These are phyloP conservation scores for Leptopilina drosophilae DNA, from an alignment of 2,888 invertebrate genomes.

Conservation along the genomic window DNA sequence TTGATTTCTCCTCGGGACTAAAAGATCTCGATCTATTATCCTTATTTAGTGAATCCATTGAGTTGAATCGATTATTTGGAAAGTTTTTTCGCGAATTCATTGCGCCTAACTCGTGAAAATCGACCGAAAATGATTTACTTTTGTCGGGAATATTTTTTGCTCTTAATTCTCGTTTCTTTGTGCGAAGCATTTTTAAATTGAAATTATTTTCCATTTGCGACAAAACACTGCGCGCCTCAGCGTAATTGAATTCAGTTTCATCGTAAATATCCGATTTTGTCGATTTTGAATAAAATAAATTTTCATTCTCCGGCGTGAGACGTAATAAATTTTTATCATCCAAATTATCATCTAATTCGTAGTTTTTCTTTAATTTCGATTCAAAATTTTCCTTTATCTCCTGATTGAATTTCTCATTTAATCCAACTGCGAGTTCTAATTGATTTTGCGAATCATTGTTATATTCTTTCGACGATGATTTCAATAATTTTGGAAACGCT, in stretches of 20 bases:
- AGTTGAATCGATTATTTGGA: neutral
- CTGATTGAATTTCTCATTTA: neutral
- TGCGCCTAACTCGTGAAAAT: neutral
- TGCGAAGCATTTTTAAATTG: conserved; percentile 3
- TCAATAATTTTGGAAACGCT: neutral
- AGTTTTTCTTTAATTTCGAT: neutral
- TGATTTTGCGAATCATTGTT: conserved; percentile 3
- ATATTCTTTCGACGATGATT: conserved; percentile 1
- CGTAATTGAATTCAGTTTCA: neutral
- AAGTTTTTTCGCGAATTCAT: neutral
- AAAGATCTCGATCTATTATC: neutral
- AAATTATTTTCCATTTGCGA: neutral
- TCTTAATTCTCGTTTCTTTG: conserved; percentile 12
- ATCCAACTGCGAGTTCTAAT: neutral
- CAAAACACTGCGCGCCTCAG: neutral
- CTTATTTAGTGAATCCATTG: neutral
- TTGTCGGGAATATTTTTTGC: neutral
- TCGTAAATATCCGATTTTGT: neutral
- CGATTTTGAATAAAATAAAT: neutral
- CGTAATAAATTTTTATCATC: neutral
- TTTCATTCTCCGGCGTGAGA: neutral
- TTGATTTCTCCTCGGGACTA: conserved; percentile 11
- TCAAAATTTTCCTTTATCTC: neutral
- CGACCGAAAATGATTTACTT: neutral
- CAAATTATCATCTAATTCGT: too few species aligned